Base-by-base conservation (phyloP, 2,113 vertebrate genomes). In the Halichoeres trimaculatus region DNA sequence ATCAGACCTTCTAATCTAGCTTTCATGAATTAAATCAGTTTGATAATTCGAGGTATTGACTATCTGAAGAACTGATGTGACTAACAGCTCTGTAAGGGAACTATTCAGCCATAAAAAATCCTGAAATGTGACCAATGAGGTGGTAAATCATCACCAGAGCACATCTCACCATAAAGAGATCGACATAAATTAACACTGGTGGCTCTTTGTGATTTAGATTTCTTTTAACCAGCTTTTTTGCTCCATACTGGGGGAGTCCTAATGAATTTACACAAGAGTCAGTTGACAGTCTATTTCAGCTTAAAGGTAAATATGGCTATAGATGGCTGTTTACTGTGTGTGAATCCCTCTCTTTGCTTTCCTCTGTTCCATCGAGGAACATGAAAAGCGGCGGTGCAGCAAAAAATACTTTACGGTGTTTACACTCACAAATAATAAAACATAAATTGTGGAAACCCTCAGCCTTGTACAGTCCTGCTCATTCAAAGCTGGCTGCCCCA, bases 321-420 rank as follows among this genome's bases (percentile, higher is more conserved):
- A 84, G 64, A 75, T 41, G 78, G 75, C 70, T 89, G 83, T 89
- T 91, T 89, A 76, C 88, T 43, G 63, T 83, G 67, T 72, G 88
- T 86, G 88, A 85, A 91, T 92, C 88, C 80, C 77, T 83, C 86
- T 90, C 88, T 90, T 89, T 89, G 85, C 84, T 76, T 75, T 83
- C 48, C 84, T 76, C 70, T 91, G 88, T 89, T 81, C 87, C 82
- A 56, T 61, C 63, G 36, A 65, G 80, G 83, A 74, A 91, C 89
- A 84, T 90, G 87, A 88, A 90, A 92, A 79, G 87, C 67, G 5
- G 80, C 10, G 68, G 75, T 38, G 67, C 72, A 50, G 84, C 82
- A 87, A 87, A 90, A 76, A 91, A 90, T 91, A 90, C 85, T 91
- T 93, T 90, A 90, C 61, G 78, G 79, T 90, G 81, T 93, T 92